These are phyloP conservation scores for Lepus americanus DNA, from an alignment of 2,113 vertebrate species.

Conservation along the genomic window DNA sequence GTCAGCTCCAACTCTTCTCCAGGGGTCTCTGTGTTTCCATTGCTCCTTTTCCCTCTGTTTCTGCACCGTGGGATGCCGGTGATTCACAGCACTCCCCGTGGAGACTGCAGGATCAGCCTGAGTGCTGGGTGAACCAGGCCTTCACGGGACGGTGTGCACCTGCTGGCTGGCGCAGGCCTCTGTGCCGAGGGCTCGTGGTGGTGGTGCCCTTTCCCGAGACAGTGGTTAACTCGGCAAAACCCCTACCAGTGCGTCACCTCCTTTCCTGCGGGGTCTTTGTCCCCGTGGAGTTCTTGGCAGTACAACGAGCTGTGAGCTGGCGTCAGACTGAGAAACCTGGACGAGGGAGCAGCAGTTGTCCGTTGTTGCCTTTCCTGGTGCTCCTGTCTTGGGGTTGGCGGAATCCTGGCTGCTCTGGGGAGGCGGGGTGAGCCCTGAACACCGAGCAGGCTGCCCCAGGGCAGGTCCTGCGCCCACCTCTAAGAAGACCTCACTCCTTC, in stretches of 20 bases:
- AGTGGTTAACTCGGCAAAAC: neutral
- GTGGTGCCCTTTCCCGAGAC: neutral
- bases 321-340: conserved; percentile 53
- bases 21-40: no score
- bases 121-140: no score
- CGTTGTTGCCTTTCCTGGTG: conserved; percentile 72
- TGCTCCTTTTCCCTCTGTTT: neutral
- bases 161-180: neutral
- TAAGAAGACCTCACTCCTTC: no score
- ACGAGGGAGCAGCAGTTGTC: conserved; percentile 64
- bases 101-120: neutral
- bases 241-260: conserved; percentile 18
- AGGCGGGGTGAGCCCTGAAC: no score
- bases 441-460: no score
- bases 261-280: conserved; percentile 38
- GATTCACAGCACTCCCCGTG: neutral
- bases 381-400: conserved; percentile 27
- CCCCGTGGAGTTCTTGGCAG: conserved; percentile 53
- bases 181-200: neutral
- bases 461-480: no score
- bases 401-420: conserved; percentile 43
- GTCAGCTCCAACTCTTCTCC: no score
- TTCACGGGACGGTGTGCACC: no score
- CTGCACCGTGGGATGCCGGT: neutral
- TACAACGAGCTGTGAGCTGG: conserved; percentile 14